Conservation (phyloP, 2,113 vertebrate species). For the Chionomys nivalis region DNA sequence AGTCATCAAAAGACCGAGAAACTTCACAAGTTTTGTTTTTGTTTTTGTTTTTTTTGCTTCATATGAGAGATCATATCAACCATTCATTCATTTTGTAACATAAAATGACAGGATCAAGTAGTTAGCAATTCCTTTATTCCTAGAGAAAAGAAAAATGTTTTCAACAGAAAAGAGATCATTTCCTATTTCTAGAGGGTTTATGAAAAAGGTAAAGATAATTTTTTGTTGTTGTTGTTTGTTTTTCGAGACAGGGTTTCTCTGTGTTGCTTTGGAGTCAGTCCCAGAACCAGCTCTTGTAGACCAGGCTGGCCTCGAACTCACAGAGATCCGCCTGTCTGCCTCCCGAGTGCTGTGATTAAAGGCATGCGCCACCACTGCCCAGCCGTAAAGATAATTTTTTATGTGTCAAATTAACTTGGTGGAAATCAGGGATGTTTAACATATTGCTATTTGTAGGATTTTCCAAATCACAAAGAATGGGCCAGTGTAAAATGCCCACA, state of each 20-base stretch:
- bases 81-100: background rate
- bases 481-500: background rate
- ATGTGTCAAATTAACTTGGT: background rate
- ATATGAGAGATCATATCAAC: background rate
- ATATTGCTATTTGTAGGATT: background rate
- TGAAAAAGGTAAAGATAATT: background rate
- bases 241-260: too few species aligned
- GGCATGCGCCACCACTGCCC: too few species aligned
- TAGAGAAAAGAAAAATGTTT: constrained; percentile 30
- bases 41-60: background rate
- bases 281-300: too few species aligned
- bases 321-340: too few species aligned
- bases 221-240: background rate
- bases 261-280: too few species aligned
- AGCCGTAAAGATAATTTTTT: background rate
- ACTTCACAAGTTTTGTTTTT: background rate
- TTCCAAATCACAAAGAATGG: background rate
- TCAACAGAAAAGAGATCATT: background rate
- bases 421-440: background rate
- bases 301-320: too few species aligned
- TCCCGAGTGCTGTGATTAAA: too few species aligned
- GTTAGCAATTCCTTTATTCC: constrained; percentile 8
- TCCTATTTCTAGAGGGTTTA: background rate
- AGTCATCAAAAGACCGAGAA: background rate
- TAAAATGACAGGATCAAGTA: constrained; percentile 23